Base-by-base conservation (phyloP, 1,140 invertebrate genomes). In the Xylocopa sonorina region DNA sequence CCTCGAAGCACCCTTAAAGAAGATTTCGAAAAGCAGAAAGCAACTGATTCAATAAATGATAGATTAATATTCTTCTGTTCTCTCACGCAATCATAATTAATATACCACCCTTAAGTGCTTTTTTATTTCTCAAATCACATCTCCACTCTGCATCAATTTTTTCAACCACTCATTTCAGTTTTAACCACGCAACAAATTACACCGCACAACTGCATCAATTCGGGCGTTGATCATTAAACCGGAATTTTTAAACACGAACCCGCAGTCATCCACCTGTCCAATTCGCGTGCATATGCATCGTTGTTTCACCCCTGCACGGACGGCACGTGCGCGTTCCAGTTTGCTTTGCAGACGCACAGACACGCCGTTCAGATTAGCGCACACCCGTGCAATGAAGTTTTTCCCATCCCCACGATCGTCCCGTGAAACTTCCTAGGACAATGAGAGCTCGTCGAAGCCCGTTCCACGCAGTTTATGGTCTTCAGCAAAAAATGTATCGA, bases 341-440 rank as follows among this genome's bases (percentile, higher is more conserved):
- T 67, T 67, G 46, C 64, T 67, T 51, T 67, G 46, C 34, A 67
- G 34, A 51, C 21, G 64, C 6, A 24, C 18, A 24, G 64, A 67
- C 50, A 67, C 16, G 46, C 12, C 29, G 5, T 67, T 32, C 46
- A 10, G n/a, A 10, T 14, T 12, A 18, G 3, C n/a, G 14, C 21
- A 6, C 10, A 29, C 21, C 24, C 32, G 29, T 67, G 50, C 50
- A 67, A 67, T 18, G 46, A 67, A 50, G 21, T 67, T 67, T 48
- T 66, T 46, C 46, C 16, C 43, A 27, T 2, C 7, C 14, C 24
- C 2, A 34, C 34, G 12, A 3, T n/a, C 3, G 10, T 34, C 2
- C 29, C 14, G 21, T 4, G 10, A 34, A 34, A 60, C 34, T 60
- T 21, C 2, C 18, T n/a, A 3, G 16, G 5, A 34, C 29, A 34